Evolutionary conservation across 1,140 invertebrate species (phyloP).

Genomic region (Chrysopa pallens): DNA sequence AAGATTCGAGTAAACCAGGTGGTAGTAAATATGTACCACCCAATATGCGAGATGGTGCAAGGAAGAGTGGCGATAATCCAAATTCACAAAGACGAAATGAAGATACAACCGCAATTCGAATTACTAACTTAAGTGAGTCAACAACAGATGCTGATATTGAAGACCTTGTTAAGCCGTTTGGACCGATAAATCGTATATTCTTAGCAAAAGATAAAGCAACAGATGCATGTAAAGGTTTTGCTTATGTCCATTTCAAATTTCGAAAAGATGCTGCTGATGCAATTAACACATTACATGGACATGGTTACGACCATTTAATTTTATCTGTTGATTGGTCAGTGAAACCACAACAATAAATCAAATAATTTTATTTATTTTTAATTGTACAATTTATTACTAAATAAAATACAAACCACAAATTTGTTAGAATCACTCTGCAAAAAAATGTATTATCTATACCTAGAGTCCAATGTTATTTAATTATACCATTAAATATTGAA

Average conservation of each 20-base stretch:
- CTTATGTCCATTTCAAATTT: conserved; percentile 89
- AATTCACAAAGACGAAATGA: conserved; percentile 49
- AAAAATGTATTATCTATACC: too few species aligned
- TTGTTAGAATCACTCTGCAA: too few species aligned
- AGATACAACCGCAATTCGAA: conserved; percentile 80
- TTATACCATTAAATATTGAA: too few species aligned
- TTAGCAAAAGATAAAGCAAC: conserved; percentile 71
- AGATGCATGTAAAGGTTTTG: conserved; percentile 81
- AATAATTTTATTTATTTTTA: conserved; percentile 16
- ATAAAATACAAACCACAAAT: too few species aligned
- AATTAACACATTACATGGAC: conserved; percentile 77
- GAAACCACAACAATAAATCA: conserved; percentile 46
- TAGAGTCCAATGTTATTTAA: too few species aligned
- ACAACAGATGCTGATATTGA: conserved; percentile 89
- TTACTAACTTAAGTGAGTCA: conserved; percentile 94
- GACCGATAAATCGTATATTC: conserved; percentile 71
- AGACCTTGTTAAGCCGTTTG: conserved; percentile 85
- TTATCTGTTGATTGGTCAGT: conserved; percentile 94
- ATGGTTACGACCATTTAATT: conserved; percentile 97
- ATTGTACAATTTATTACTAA: too few species aligned
- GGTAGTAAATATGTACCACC: conserved; percentile 67
- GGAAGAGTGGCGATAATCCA: conserved; percentile 54
- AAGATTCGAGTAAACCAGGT: conserved; percentile 26
- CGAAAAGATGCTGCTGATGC: conserved; percentile 80
- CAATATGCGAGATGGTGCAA: conserved; percentile 64